Evolutionary conservation across 2,113 vertebrate genomes (phyloP).

Genomic region (Tupaia tana): DNA sequence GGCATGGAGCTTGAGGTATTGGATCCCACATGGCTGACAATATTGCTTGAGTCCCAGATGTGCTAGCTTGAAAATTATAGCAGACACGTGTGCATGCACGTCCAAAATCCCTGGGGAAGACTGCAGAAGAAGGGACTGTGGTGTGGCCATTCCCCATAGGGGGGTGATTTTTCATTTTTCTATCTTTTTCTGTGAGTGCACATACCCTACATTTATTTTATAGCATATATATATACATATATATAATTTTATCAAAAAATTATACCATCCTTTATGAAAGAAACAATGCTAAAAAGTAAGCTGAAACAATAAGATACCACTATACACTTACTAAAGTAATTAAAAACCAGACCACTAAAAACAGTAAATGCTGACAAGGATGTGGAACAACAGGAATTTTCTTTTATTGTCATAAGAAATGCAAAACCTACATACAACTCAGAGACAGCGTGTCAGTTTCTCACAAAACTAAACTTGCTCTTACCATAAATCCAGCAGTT

Average conservation of each 20-base stretch:
- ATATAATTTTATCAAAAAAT: neutral
- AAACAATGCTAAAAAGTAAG: neutral
- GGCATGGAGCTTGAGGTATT: too few species aligned
- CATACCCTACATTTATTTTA: too few species aligned
- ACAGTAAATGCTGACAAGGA: neutral
- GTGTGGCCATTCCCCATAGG: too few species aligned
- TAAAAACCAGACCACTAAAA: neutral
- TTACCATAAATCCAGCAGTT: neutral
- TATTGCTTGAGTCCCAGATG: too few species aligned
- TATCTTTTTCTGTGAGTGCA: too few species aligned
- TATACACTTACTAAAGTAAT: neutral
- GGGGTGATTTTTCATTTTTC: too few species aligned
- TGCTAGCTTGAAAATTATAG: too few species aligned
- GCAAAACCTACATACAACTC: neutral
- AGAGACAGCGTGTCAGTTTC: neutral
- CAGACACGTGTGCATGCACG: too few species aligned
- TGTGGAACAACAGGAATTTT: neutral
- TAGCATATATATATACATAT: too few species aligned
- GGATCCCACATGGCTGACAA: too few species aligned
- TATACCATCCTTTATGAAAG: neutral
- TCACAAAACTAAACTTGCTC: neutral
- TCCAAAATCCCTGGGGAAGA: too few species aligned
- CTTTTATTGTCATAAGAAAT: neutral
- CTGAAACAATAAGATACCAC: neutral
- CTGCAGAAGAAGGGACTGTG: too few species aligned